Evolutionary conservation across 1,140 invertebrate genomes (phyloP).

Genomic region (Pseudomyrmex concolor): DNA sequence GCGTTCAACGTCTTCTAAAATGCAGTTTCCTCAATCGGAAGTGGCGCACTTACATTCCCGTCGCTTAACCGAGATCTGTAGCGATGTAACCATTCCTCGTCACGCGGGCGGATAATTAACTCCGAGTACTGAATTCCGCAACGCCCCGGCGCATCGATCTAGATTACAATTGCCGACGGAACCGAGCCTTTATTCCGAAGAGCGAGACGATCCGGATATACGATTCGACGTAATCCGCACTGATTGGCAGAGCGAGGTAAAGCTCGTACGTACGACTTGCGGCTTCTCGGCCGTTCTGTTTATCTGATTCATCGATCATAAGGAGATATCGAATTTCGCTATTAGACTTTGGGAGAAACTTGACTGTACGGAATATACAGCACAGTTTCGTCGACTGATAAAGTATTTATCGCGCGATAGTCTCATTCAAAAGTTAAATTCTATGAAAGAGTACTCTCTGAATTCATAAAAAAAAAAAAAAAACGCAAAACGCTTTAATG

Average conservation of each 20-base stretch:
- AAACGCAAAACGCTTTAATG: too few relatives aligned
- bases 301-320: conserved; percentile 50
- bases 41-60: neutral
- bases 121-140: conserved; percentile 57
- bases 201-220: conserved; percentile 52
- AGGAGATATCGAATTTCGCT: conserved; percentile 30
- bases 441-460: too few relatives aligned
- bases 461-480: too few relatives aligned
- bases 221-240: conserved; percentile 56
- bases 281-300: conserved; percentile 6
- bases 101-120: conserved; percentile 56
- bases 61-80: neutral
- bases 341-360: neutral
- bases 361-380: neutral
- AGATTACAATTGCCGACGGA: conserved; percentile 68
- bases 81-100: conserved; percentile 35
- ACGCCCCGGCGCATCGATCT: conserved; percentile 62
- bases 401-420: too few relatives aligned
- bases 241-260: conserved; percentile 58
- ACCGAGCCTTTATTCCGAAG: conserved; percentile 57
- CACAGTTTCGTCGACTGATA: conserved; percentile 15
- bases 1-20: neutral
- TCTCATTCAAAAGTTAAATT: too few relatives aligned
- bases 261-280: conserved; percentile 28
- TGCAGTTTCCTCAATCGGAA: neutral